These are phyloP conservation scores for Macaria notata DNA, from an alignment of 2,888 invertebrate species.

Conservation along the genomic window DNA sequence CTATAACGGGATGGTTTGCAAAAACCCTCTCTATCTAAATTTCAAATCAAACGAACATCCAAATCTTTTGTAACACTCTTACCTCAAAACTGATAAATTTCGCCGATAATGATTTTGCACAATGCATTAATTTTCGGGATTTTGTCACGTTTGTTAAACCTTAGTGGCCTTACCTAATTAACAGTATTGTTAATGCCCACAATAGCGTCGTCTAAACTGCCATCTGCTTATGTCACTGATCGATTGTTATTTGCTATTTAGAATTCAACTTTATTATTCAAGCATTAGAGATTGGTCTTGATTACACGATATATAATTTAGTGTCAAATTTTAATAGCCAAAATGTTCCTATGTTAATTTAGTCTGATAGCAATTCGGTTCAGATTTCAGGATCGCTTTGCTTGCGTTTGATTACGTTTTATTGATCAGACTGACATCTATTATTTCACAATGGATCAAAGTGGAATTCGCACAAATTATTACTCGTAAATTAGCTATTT, in stretches of 20 bases:
- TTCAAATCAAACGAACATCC: constrained; percentile 41
- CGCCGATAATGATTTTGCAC: constrained; percentile 44
- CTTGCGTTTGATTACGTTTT: constrained; percentile 52
- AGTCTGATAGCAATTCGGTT: constrained; percentile 52
- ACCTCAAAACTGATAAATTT: constrained; percentile 44
- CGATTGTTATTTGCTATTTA: constrained; percentile 18
- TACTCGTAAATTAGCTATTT: no score
- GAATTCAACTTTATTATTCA: constrained; percentile 29
- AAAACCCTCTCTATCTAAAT: constrained; percentile 42
- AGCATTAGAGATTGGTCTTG: constrained; percentile 46
- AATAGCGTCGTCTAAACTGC: constrained; percentile 51
- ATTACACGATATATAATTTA: constrained; percentile 48
- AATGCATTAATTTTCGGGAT: constrained; percentile 48
- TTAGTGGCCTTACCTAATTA: constrained; percentile 64
- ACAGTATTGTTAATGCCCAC: constrained; percentile 66
- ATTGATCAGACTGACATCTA: constrained; percentile 22
- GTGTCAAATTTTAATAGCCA: constrained; percentile 73
- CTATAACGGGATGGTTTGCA: no score
- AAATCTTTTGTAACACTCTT: constrained; percentile 41
- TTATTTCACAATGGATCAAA: background rate
- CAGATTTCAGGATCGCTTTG: constrained; percentile 64
- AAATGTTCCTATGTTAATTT: constrained; percentile 43
- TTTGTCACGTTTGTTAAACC: constrained; percentile 49
- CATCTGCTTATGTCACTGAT: constrained; percentile 54
- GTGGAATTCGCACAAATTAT: no score